Percentiles rank a stretch among this genome's conserved stretches.
Conservation (phyloP, 2,113 vertebrate genomes). For the Macaca mulatta region DNA sequence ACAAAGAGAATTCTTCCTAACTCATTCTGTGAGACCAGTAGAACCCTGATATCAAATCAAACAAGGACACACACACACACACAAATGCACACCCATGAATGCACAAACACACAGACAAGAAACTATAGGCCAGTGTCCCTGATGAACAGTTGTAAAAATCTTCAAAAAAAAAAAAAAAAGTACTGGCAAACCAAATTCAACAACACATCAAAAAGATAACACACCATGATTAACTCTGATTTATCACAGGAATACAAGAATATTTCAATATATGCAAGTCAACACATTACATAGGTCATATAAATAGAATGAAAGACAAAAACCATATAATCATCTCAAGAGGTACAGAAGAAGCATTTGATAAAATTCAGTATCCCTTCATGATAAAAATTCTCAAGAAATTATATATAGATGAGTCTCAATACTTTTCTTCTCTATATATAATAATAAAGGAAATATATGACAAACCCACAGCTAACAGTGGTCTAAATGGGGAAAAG, state of each 20-base stretch:
- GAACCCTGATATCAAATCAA: background rate
- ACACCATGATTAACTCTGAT: no score
- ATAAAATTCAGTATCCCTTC: background rate
- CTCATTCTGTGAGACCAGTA: background rate
- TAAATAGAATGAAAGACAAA: background rate
- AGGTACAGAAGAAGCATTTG: background rate
- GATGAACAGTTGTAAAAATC: background rate
- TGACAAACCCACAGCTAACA: background rate
- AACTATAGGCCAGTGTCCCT: background rate
- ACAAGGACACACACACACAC: background rate
- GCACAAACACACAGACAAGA: background rate
- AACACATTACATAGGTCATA: background rate
- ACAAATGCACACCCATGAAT: no score
- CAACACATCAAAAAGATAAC: no score
- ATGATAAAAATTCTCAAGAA: background rate
- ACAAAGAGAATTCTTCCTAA: background rate
- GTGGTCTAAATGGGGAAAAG: background rate
- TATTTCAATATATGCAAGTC: background rate
- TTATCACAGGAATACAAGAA: no score
- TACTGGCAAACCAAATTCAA: background rate
- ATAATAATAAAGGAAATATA: background rate
- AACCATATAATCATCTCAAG: background rate
- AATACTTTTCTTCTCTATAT: background rate
- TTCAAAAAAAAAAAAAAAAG: background rate
- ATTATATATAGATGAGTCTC: background rate